Conservation (phyloP, 1,140 invertebrate species). For the Octopus sinensis region DNA sequence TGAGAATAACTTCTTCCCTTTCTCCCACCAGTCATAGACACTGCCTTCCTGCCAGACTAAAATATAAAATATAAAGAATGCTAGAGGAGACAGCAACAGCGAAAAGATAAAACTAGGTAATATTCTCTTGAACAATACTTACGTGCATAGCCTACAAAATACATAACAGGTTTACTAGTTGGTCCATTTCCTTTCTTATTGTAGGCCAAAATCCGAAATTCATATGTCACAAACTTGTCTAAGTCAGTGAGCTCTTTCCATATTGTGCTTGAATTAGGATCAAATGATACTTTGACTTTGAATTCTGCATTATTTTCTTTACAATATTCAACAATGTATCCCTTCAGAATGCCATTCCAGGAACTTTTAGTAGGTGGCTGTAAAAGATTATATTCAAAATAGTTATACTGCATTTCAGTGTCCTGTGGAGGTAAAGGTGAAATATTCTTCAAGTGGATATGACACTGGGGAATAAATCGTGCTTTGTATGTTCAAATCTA, state of each 20-base stretch:
- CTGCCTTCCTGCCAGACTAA: no score
- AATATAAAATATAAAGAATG: no score
- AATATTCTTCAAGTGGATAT: background rate
- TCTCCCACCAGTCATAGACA: no score
- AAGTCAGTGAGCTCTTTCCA: slow-evolving; percentile 33
- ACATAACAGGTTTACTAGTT: slow-evolving; percentile 82
- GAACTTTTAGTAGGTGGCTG: slow-evolving; percentile 69
- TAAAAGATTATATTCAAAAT: slow-evolving; percentile 10
- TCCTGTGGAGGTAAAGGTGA: background rate
- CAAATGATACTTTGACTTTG: slow-evolving; percentile 35
- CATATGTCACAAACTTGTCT: slow-evolving; percentile 70
- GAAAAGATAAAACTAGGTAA: no score
- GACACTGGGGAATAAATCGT: background rate
- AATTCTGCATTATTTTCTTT: slow-evolving; percentile 42
- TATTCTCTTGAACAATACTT: slow-evolving; percentile 22
- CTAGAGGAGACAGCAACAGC: no score
- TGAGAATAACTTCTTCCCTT: no score
- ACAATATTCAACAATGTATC: slow-evolving; percentile 73
- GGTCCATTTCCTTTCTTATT: slow-evolving; percentile 93
- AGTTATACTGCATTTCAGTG: background rate
- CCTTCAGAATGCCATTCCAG: slow-evolving; percentile 87
- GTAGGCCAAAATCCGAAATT: slow-evolving; percentile 92
- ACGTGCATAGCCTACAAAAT: slow-evolving; percentile 89
- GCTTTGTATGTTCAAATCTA: no score
- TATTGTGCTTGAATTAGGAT: slow-evolving; percentile 14